Base-by-base conservation (phyloP, 2,113 vertebrate genomes). In the Chlorodrepanis virens region DNA sequence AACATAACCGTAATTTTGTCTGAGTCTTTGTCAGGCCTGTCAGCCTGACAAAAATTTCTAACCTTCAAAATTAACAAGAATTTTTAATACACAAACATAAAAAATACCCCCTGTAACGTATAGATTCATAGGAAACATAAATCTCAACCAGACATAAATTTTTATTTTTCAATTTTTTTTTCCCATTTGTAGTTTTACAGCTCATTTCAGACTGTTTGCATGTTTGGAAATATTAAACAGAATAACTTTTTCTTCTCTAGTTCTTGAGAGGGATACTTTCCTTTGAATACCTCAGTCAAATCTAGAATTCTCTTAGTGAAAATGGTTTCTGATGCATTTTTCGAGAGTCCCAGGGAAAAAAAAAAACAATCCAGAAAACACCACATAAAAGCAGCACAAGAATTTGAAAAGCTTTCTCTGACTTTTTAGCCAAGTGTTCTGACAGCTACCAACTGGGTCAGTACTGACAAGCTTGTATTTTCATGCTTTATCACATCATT, bases 381-480 rank as follows among this genome's bases (percentile, higher is more conserved):
- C 14, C 20, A 21, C 6, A 10, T 8, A 49, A 40, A 57, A 59
- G 1, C 9, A 85, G 14, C 33, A 47, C 4, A 33, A 80, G 39
- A 69, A 78, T 49, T 79, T 77, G 14, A 47, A 54, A 89, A 87
- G 3, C 21, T 75, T 83, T 63, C 42, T 80, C 54, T 75, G 45
- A 63, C 47, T n/a, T 89, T 80, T 88, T 70, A 83, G 33, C n/a
- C 54, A 39, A 27, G 42, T 29, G 4, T 76, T 88, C 50, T 90
- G 60, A 74, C 28, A 53, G 11, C 76, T 70, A 59, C 24, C 33
- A 83, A 54, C 42, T 64, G 28, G 60, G 64, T 91, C 80, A 75
- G 78, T 84, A 52, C 86, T 92, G 95, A 87, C 83, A 94, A 86
- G 5, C 35, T 86, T 63, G n/a, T 89, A 27, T 35, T 88, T 93